Base-by-base conservation (phyloP, 2,888 invertebrate species). In the Pammene aurita region DNA sequence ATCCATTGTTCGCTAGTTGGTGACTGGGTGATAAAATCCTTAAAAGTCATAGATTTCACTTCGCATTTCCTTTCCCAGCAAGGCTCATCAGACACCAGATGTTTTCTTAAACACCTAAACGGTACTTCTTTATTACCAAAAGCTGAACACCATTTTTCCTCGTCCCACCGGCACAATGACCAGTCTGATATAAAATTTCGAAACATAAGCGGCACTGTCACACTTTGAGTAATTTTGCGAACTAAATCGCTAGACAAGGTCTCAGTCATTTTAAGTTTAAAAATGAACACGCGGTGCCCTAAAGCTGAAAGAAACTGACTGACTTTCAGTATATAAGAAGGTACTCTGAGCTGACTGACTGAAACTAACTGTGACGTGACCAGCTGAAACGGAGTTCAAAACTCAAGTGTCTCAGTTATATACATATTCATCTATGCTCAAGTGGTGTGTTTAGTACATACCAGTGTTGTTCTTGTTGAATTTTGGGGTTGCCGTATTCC, bases 1-100 rank as follows among this genome's bases (percentile, higher is more conserved):
- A 95, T 93, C 95, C 96, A 97, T 73, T 94, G 92, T 4, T 93
- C 79, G 61, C 81, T 84, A 34, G 85, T 78, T 13, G 84, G 74
- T 38, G 80, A 78, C 35, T 83, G 78, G 9, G 90, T 80, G 0
- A 95, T 73, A 85, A 98, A 96, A 64, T 95, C 93, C 67, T 87
- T 83, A 75, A 97, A 94, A 1, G 94, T 94, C 82, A 95, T 93
- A 42, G 88, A 82, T 64, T 93, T 86, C 46, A 86, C 88, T n/a
- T 84, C 81, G 76, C 97, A 96, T 58, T 93, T 93, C 68, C 95
- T 93, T 84, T 98, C 98, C 97, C 97, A 98, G 79, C 96, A 96
- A 0, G 97, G 96, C 73, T 93, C 88, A 34, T 90, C 92, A 74
- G 88, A 84, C 54, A 88, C 73, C 70, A 86, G 80, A 74, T 84